Conservation (phyloP, 2,113 vertebrate genomes). For the Tragelaphus imberbis region DNA sequence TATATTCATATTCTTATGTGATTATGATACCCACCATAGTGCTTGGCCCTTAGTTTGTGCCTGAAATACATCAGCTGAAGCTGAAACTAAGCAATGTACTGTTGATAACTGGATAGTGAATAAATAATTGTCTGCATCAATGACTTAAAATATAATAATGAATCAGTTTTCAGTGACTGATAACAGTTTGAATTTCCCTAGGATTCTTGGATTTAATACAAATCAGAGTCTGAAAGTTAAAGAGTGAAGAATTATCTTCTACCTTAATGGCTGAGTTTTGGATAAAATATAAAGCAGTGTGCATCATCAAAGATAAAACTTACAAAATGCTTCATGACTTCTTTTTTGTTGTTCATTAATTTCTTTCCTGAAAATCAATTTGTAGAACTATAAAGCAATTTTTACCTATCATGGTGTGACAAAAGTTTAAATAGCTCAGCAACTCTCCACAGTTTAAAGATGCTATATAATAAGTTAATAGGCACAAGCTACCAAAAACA, state of each 20-base stretch:
- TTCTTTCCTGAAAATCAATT: background rate
- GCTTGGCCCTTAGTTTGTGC: background rate
- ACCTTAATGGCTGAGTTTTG: background rate
- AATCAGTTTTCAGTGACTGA: background rate
- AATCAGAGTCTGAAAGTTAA: background rate
- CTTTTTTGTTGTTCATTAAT: background rate
- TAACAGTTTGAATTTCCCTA: background rate
- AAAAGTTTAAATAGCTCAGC: background rate
- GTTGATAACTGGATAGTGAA: background rate
- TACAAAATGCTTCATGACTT: background rate
- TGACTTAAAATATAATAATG: background rate
- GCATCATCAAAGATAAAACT: background rate
- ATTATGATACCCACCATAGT: background rate
- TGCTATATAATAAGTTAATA: background rate
- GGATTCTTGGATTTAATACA: background rate
- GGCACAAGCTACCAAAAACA: background rate
- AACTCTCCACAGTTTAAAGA: background rate
- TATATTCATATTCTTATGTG: background rate
- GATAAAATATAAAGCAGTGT: background rate
- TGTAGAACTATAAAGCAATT: background rate
- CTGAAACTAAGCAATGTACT: background rate
- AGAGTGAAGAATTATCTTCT: background rate
- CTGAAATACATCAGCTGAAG: background rate
- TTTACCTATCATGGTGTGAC: background rate
- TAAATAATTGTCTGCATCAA: background rate